Base-by-base conservation (phyloP, 1,140 invertebrate species). In the Cydia amplana region DNA sequence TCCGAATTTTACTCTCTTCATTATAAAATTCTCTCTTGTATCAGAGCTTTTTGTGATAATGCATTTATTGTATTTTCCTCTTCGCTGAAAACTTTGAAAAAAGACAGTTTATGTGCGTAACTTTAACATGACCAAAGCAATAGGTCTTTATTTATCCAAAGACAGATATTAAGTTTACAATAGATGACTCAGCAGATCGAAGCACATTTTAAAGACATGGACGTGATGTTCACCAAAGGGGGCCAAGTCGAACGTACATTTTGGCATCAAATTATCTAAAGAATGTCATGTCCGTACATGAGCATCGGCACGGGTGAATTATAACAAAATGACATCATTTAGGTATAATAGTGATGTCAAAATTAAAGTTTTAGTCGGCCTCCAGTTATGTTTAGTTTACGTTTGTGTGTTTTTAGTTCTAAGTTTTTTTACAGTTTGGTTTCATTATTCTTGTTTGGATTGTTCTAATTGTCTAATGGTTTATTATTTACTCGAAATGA, bases 191-290 rank as follows among this genome's bases (percentile, higher is more conserved):
- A 32, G 28, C 64, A 65, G 28, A 85, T 83, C 72, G 78, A 84
- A 91, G 91, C 91, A 91, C 78, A 77, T 84, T 85, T 80, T 89
- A 92, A 92, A 92, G 91, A 92, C 91, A 92, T 88, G 79, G 77
- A 77, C 83, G 80, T 60, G 70, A 76, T 79, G 77, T 87, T 88
- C 85, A 72, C 84, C 77, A 79, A 75, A 84, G 82, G 36, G 4
- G 7, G 36, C 36, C 1, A 40, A 40, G 7, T 1, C 7, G 36
- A 40, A 32, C 32, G 32, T 32, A 32, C 32, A 32, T 32, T 32
- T 32, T 32, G 32, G 5, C 32, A 32, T 32, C 32, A 32, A 32
- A 32, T 32, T 32, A 32, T 32, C 32, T 32, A 6, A 32, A 32
- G 32, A 4, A 32, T 9, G 7, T 40, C 36, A 40, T 40, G 0